These are phyloP conservation scores for Strigamia maritima DNA, from an alignment of 2,888 invertebrate species.

Conservation along the genomic window DNA sequence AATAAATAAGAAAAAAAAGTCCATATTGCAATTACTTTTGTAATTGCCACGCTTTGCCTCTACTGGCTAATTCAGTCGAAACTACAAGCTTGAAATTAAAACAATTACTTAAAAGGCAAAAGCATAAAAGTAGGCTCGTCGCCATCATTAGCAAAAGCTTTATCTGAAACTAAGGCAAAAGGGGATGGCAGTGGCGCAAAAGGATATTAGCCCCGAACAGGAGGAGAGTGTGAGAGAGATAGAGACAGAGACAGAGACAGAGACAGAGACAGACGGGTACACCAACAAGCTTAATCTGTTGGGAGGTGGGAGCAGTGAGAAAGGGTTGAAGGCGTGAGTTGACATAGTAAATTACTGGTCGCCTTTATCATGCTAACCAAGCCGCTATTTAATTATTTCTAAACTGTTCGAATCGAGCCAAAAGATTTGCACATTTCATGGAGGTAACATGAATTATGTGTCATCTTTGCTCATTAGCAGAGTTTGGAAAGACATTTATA, in stretches of 20 bases:
- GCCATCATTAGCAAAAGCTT: constrained; percentile 29
- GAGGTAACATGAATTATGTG: constrained; percentile 17
- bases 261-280: constrained; percentile 8
- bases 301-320: not conserved
- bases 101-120: constrained; percentile 34
- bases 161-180: constrained; percentile 26
- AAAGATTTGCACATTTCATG: constrained; percentile 23
- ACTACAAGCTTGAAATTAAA: constrained; percentile 24
- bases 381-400: constrained; percentile 35
- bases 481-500: constrained; percentile 30
- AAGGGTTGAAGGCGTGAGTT: constrained; percentile 31
- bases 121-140: constrained; percentile 34
- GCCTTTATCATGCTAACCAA: constrained; percentile 37
- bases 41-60: constrained; percentile 18
- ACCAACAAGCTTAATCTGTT: constrained; percentile 19
- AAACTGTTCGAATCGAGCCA: constrained; percentile 27
- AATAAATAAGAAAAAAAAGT: not conserved
- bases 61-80: constrained; percentile 29
- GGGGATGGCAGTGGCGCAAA: not conserved
- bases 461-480: constrained; percentile 31
- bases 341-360: constrained; percentile 37
- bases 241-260: too few species aligned
- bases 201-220: constrained; percentile 22
- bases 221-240: not conserved
- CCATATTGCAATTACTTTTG: not conserved